Evolutionary conservation across 2,888 invertebrate species (phyloP), one percentile per base, ranked within the genome.

Genomic region (Epsilonema sp.): DNA sequence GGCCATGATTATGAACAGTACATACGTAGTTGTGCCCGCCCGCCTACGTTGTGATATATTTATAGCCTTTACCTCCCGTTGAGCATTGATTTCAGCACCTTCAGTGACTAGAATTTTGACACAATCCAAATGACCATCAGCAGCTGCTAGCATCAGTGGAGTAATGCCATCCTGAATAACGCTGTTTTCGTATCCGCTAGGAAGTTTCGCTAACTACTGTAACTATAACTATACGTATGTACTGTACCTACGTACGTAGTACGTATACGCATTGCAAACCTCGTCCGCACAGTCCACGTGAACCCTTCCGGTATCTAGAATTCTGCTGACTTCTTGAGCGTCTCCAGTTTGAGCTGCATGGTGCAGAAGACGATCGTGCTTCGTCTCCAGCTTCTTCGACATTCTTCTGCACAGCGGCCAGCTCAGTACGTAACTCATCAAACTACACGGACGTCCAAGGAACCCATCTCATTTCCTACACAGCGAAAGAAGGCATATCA

Each of bases 281-380:
- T 85, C 78, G 68, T 90, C 89, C 65, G 79, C 79, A 60, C 85
- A 86, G 72, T 89, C 89, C 43, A 87, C 85, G 71, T 89, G 86
- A 46, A 89, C 87, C 65, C 84, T 82, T 52, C 87, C 89, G 31
- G 82, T 85, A 67, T 86, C 85, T 53, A 89, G 73, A 48, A 87
- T 78, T 59, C 78, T 76, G 54, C 76, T 75, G 54, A 90, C 72
- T 52, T 77, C 74, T 47, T 76, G 76, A 53, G 78, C 73, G 68
- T 89, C 82, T 2, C 90, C 90, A 49, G 80, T 75, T 54, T 85
- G 73, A 22, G 89, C 84, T 42, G 87, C 84, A 66, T 84, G 71
- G 72, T 90, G 89, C 62, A 90, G 75, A 70, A 85, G 82, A 61
- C 85, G 82, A 68, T 89, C 87, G 50, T 82, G 16, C 31, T 16